Percentiles rank a stretch among this genome's conserved stretches.
Conservation (phyloP, 2,888 invertebrate species). For the Rutpela maculata region DNA sequence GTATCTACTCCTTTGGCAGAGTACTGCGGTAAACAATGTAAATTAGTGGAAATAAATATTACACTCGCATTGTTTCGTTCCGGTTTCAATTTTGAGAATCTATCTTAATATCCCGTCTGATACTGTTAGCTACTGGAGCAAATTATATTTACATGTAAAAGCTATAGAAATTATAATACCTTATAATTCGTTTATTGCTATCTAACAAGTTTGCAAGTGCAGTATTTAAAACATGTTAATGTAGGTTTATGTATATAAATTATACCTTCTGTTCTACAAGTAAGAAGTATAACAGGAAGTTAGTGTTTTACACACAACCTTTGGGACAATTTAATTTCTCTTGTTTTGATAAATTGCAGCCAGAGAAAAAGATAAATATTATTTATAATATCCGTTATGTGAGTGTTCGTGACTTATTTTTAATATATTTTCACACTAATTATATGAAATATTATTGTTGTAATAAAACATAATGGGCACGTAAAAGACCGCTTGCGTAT, state of each 20-base stretch:
- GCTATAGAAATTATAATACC: not conserved
- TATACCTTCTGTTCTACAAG: conserved; percentile 5
- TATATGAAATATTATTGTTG: conserved; percentile 31
- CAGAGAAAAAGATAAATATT: conserved; percentile 40
- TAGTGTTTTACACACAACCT: conserved; percentile 30
- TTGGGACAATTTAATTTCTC: conserved; percentile 41
- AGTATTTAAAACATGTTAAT: not conserved
- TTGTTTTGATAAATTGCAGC: conserved; percentile 33
- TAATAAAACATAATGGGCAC: conserved; percentile 27
- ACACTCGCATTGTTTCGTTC: no score
- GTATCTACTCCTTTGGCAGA: no score
- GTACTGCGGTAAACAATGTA: no score
- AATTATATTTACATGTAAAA: not conserved
- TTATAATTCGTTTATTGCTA: not conserved
- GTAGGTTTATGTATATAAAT: conserved; percentile 28
- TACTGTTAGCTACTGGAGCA: not conserved
- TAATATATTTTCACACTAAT: conserved; percentile 34
- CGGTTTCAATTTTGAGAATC: no score
- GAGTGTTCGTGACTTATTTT: conserved; percentile 33
- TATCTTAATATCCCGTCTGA: no score
- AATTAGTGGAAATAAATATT: no score
- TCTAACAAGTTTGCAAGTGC: not conserved
- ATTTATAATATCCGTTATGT: conserved; percentile 38
- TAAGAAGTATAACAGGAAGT: conserved; percentile 18
- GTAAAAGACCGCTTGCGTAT: conserved; percentile 19